Percentiles rank a stretch among this genome's conserved stretches.
phyloP scores from a whole-genome alignment of 2,888 invertebrate genomes.

The Leuctra nigra region DNA sequence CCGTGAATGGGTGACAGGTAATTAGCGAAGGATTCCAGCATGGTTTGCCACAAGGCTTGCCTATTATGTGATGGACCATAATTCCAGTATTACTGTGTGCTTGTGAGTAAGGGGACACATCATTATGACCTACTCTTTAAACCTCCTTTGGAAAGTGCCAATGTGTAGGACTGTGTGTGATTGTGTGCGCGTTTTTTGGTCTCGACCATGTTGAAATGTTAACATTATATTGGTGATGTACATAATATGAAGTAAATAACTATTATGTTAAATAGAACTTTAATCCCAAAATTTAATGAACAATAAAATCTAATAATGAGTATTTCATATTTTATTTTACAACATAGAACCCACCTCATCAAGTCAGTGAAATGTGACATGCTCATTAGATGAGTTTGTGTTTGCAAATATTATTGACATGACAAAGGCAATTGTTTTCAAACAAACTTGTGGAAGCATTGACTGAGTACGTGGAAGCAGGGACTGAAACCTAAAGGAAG shows the following conservation, averaged over 20 bases:
- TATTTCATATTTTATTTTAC: too few species aligned
- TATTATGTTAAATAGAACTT: conserved; percentile 16
- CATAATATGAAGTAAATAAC: conserved; percentile 8
- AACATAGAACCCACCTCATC: too few species aligned
- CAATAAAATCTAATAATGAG: too few species aligned
- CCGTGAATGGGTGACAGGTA: not conserved
- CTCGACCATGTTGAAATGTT: not conserved
- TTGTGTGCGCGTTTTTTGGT: conserved; percentile 1
- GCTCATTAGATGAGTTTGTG: too few species aligned
- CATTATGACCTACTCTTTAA: conserved; percentile 18
- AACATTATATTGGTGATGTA: conserved; percentile 14
- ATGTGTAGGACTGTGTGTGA: conserved; percentile 18
- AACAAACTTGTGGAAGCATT: too few species aligned
- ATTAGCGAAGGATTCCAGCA: not conserved
- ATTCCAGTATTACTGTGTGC: conserved; percentile 25
- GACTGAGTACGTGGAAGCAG: too few species aligned
- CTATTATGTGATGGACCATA: conserved; percentile 18
- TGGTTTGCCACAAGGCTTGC: conserved; percentile 11
- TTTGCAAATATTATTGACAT: too few species aligned
- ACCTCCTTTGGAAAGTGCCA: conserved; percentile 23
- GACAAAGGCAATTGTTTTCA: too few species aligned
- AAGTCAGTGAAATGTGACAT: too few species aligned
- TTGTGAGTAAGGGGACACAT: conserved; percentile 16
- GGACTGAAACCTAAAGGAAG: too few species aligned
- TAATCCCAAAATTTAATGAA: conserved; percentile 15